Base-by-base conservation (phyloP, 2,888 invertebrate genomes). In the Nymphalis c-album region DNA sequence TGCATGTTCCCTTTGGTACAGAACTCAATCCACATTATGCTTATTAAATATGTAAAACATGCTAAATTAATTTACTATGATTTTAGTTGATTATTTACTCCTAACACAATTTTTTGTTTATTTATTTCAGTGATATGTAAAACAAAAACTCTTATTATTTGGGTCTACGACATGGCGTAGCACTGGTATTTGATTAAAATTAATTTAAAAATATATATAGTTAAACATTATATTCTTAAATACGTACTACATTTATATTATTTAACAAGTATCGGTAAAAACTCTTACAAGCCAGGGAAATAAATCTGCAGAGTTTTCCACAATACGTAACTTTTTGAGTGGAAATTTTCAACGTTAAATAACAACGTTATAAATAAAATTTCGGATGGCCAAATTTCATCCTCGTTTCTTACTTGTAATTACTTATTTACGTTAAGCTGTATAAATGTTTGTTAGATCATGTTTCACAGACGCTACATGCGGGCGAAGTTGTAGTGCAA, bases 401-500 rank as follows among this genome's bases (percentile, higher is more conserved):
- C 63, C 64, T 57, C 48, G 45, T 61, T 59, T 62, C 66, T 64
- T 69, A 61, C 63, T 71, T 57, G 57, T 50, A 63, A 64, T 69
- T 59, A 69, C 64, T 67, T 71, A 64, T 71, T 69, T 59, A 64
- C 31, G 61, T 48, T 63, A 69, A 69, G 67, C 62, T 69, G 59
- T 69, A 67, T 61, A 62, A 69, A 71, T 71, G 66, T 71, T 70
- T 63, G 60, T 48, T 65, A 70, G 73, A 67, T 74, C 77, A 76
- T 81, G 78, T 82, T 80, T 79, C 78, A 78, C 78, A 79, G 77
- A 78, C 76, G 75, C 77, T 76, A 79, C 78, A 71, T 70, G 71
- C 75, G 69, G 77, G 74, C 74, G 73, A 84, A 86, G 84, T 87
- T 84, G 79, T 78, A 79, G 83, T 82, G 85, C 84, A 88, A 88